Evolutionary conservation across 2,797 vertebrate species (phyloP), one percentile per base, ranked within the genome.

Genomic region (Arctocebus calabarensis): DNA sequence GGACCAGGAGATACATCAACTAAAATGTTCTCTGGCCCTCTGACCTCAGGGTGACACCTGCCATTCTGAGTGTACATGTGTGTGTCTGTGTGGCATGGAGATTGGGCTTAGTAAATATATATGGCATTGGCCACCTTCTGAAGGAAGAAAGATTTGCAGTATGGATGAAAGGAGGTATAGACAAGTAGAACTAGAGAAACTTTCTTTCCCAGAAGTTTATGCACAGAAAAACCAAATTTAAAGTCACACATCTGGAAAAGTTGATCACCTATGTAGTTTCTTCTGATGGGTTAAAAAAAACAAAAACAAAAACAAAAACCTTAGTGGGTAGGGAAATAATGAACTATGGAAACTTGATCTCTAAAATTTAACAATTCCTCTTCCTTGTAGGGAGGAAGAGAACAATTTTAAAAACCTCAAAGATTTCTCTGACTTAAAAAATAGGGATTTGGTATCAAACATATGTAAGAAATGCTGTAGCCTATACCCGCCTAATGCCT

Each of bases 21-120:
- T 94, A 55, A 40, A 94, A 83, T 64, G 52, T 77, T 90, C 88
- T 70, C 92, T 88, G 48, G 37, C 9, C 45, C 27, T 34, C n/a
- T 7, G n/a, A 10, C 45, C 43, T 57, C 68, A 70, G 78, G 90
- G 70, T 23, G 75, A 52, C 1, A 11, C 64, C 59, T 88, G 86
- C 23, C 52, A 11, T 83, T 75, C 66, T 68, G 77, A 78, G n/a
- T n/a, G 32, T 45, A 11, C 82, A 19, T 52, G 5, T 3, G 12
- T 62, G 20, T 43, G 45, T 55, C 29, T 83, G 57, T n/a, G 55
- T 34, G 20, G 23, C 0, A 0, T 4, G 45, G 13, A 3, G 2
- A 8, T 10, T 70, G n/a, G 34, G 19, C 16, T 27, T 85, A 71
- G n/a, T 34, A 48, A 84, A 82, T 52, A 45, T 4, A 8, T 2